Evolutionary conservation across 2,888 invertebrate species (phyloP).

Genomic region (Euplagia quadripunctaria): DNA sequence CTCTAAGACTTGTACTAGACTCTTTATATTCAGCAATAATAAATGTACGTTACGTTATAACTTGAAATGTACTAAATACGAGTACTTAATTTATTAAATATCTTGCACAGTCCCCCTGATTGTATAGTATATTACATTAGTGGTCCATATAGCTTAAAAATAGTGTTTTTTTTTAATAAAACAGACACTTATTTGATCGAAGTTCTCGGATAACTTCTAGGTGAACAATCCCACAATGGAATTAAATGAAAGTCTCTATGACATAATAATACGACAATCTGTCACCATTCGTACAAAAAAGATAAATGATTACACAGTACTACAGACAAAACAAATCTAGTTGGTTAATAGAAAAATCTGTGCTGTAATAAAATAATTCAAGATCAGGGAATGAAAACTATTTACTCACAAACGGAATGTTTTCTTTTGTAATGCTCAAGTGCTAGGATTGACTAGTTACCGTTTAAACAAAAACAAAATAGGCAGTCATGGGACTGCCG

Average conservation of each 20-base stretch:
- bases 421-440: background rate
- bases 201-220: background rate
- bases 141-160: no score
- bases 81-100: no score
- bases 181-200: background rate
- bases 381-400: background rate
- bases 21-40: no score
- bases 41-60: no score
- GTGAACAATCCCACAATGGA: background rate
- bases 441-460: background rate
- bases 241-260: background rate
- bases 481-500: no score
- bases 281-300: conserved; percentile 6
- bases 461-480: no score
- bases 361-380: background rate
- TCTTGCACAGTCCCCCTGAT: no score
- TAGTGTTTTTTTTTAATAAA: background rate
- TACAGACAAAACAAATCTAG: background rate
- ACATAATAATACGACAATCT: background rate
- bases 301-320: conserved; percentile 5
- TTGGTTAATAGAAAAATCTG: background rate
- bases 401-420: background rate
- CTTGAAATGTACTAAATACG: no score
- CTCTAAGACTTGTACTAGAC: no score
- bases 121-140: no score